These are phyloP conservation scores for Tragelaphus buxtoni DNA, from an alignment of 2,113 vertebrate genomes.

Conservation along the genomic window DNA sequence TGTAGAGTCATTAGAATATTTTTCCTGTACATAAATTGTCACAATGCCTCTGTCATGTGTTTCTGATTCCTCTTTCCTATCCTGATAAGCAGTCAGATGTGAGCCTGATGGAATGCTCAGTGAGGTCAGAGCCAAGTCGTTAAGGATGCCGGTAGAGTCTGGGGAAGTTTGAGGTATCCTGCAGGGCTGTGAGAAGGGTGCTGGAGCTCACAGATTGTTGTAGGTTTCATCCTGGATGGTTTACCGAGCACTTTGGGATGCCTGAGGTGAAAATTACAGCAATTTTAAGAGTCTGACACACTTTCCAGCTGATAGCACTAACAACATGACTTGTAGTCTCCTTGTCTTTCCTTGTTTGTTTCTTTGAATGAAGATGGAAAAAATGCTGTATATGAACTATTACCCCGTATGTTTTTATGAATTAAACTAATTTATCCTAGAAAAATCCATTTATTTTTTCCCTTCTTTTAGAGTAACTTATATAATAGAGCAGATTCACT, in stretches of 20 bases:
- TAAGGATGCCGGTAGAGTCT: background rate
- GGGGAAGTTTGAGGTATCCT: background rate
- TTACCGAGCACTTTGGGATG: slow-evolving; percentile 19
- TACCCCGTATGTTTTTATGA: slow-evolving; percentile 44
- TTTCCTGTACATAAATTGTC: background rate
- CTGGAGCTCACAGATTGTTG: background rate
- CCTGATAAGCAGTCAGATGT: background rate
- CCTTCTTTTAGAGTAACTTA: slow-evolving; percentile 30
- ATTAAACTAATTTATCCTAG: slow-evolving; percentile 57
- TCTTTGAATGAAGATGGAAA: slow-evolving; percentile 45
- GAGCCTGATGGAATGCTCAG: background rate
- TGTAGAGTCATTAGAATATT: background rate
- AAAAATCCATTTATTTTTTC: slow-evolving; percentile 31
- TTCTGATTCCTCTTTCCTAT: background rate
- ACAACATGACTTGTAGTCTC: background rate
- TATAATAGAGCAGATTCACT: slow-evolving; percentile 26
- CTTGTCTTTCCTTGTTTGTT: background rate
- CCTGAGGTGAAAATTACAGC: slow-evolving; percentile 65
- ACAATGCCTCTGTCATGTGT: background rate
- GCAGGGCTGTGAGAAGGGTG: background rate
- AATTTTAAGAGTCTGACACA: slow-evolving; percentile 52
- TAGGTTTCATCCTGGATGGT: background rate
- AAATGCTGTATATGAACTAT: background rate
- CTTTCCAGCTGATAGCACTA: slow-evolving; percentile 12
- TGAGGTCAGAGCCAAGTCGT: background rate